Evolutionary conservation across 2,113 vertebrate species (phyloP).

Genomic region (Bettongia penicillata): DNA sequence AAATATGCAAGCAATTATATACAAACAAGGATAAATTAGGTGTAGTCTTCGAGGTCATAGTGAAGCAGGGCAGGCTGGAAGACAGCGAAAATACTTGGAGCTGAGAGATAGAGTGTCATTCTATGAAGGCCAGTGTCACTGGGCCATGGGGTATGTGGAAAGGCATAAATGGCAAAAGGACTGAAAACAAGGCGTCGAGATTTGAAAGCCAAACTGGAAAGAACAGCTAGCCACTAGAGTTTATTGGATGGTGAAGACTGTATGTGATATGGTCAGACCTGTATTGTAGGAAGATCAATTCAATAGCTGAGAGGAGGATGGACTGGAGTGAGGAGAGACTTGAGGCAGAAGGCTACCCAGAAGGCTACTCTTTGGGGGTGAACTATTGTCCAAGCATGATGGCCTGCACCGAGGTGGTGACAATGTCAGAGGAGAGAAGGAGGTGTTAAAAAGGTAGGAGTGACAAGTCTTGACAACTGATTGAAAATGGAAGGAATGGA

Average conservation of each 20-base stretch:
- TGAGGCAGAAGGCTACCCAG: background rate
- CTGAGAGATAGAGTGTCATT: no score
- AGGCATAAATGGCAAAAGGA: background rate
- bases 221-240: background rate
- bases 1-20: no score
- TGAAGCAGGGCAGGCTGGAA: no score
- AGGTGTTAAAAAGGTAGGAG: background rate
- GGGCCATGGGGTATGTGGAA: background rate
- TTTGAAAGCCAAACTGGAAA: background rate
- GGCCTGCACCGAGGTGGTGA: background rate
- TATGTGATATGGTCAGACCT: background rate
- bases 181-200: background rate
- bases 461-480: background rate
- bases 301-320: background rate
- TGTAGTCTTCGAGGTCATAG: no score
- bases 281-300: background rate
- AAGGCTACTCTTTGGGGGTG: background rate
- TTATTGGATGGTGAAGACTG: background rate
- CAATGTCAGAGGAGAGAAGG: background rate
- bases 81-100: no score
- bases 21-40: no score
- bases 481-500: background rate
- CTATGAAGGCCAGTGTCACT: background rate
- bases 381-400: background rate
- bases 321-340: background rate